These are phyloP conservation scores for Trochalopteron elliotii DNA, from an alignment of 2,113 vertebrate species.

Conservation along the genomic window DNA sequence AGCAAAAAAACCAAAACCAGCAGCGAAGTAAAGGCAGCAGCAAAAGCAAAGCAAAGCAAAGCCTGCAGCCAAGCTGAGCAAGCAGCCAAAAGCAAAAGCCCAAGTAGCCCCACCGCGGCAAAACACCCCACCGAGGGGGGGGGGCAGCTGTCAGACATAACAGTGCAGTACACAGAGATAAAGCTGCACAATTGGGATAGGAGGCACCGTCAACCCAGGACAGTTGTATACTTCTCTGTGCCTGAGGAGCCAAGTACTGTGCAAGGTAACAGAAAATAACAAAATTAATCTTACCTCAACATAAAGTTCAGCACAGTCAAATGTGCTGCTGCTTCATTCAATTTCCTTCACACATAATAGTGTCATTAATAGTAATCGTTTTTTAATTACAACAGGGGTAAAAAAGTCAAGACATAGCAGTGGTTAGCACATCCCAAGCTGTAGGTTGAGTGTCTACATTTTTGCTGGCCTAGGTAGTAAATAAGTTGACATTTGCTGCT, in stretches of 20 bases:
- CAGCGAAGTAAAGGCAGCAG: no score
- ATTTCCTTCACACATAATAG: rapidly evolving
- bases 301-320: neutral
- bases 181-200: no score
- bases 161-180: no score
- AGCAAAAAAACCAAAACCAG: no score
- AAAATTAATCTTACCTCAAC: neutral
- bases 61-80: no score
- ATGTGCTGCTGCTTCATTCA: neutral
- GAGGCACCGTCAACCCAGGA: no score
- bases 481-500: neutral
- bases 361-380: neutral
- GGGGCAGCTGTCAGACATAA: no score
- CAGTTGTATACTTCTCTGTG: neutral
- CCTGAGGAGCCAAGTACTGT: neutral
- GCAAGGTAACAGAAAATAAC: neutral
- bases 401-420: neutral
- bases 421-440: neutral
- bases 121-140: no score
- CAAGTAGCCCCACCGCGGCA: no score
- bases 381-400: neutral
- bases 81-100: no score
- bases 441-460: neutral
- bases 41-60: no score
- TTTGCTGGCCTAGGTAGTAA: neutral